Base-by-base conservation (phyloP, 2,888 invertebrate genomes). In the Panzeria rudis region DNA sequence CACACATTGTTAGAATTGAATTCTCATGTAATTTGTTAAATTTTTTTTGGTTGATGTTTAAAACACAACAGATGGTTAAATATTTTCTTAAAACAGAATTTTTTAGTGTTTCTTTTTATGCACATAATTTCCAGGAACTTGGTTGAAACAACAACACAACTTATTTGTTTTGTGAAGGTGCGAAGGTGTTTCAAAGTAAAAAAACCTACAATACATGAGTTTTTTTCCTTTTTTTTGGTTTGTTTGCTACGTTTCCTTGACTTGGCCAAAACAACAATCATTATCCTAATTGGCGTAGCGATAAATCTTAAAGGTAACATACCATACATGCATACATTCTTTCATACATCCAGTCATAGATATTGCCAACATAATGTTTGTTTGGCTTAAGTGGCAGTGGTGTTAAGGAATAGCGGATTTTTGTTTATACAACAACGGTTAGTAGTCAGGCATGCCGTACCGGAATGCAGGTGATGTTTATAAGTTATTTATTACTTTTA, bases 201-300 rank as follows among this genome's bases (percentile, higher is more conserved):
- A 20, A 44, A 47, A 66, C 56, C 50, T 25, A 54, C 64, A 76
- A 64, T 3, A 54, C 54, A 56, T 1, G 35, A n/a, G 15, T 23
- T 8, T 68, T 50, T 68, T 8, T n/a, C 0, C 1, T 23, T 32
- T 13, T 17, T 66, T 47, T 62, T 3, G 1, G 15, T 73, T 54
- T 56, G 25, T 72, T 69, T 62, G 29, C 59, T 54, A 73, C 66
- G 73, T 82, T 85, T 78, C 66, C 69, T 69, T 82, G 54, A 44
- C 41, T 78, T 85, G 78, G 78, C 62, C 76, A 79, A 71, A 82
- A 82, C 85, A 82, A 79, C 82, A 85, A 85, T 85, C 87, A 87
- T 88, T 88, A 87, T 88, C 88, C 88, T 87, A 87, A 88, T 87
- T 87, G 88, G 88, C 86, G 85, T 84, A 77, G 81, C 87, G 88